Base-by-base conservation (phyloP, 1,140 invertebrate genomes). In the Drosophila bifasciata region DNA sequence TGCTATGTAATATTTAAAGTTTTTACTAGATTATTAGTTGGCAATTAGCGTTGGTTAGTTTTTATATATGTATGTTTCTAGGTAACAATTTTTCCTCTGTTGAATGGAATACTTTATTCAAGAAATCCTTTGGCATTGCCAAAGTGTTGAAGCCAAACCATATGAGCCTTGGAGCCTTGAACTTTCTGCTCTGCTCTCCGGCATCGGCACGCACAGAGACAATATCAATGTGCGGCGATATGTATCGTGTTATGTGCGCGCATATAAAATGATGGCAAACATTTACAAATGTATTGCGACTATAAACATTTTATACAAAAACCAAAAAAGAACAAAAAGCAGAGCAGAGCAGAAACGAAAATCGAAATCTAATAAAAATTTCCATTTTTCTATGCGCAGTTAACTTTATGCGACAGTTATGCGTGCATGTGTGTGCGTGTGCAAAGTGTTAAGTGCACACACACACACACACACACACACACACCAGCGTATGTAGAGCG, bases 401-500 rank as follows among this genome's bases (percentile, higher is more conserved):
- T 86, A 86, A 86, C 83, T 86, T 86, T 86, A 89, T 88, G 84
- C 71, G 83, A 86, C 83, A 88, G 70, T 86, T 86, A 79, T 77
- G 81, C 60, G 73, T 32, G 56, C 17, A 5, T 36, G 15, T 19
- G 13, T 32, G 40, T 45, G 61, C 11, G 32, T 76, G 66, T 76
- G 72, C 61, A 76, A 76, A 71, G 76, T 78, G 76, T 76, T 78
- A 78, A 78, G 75, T 78, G 75, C 51, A 61, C 60, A 41, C 40
- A 46, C 32, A 74, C 53, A 49, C 48, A 50, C 16, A 21, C 19
- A 21, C 19, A 19, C 19, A 49, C 48, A 50, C 16, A 21, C 19
- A 19, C 19, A 49, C 48, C 45, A n/a, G 49, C 40, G 32, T 44
- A 49, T 7, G 58, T 59, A 59, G 56, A 48, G 13, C 17, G 70